These are phyloP conservation scores for Choloepus didactylus DNA, from an alignment of 2,797 vertebrate species.

Conservation along the genomic window DNA sequence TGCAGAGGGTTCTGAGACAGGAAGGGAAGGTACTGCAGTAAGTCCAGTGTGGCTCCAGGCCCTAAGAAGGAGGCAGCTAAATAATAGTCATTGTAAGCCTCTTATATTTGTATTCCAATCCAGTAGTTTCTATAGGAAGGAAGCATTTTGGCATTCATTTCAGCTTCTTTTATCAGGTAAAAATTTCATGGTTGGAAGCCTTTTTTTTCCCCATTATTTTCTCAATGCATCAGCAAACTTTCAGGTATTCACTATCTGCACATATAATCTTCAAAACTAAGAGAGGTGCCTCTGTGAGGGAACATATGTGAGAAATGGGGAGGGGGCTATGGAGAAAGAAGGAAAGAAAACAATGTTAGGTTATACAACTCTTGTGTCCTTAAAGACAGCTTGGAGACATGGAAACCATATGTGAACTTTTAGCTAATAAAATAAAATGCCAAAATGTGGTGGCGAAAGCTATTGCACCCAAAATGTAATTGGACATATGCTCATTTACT, in stretches of 20 bases:
- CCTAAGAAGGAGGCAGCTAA: not conserved
- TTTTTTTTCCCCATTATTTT: conserved; percentile 75
- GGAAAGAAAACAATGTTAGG: conserved; percentile 86
- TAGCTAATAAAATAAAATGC: conserved; percentile 90
- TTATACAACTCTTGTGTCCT: conserved; percentile 87
- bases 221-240: conserved; percentile 83
- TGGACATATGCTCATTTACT: conserved; percentile 90
- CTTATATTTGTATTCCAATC: conserved; percentile 1
- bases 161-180: conserved; percentile 77
- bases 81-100: not conserved
- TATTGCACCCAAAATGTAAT: conserved; percentile 90
- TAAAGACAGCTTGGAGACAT: conserved; percentile 89
- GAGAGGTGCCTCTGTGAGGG: conserved; percentile 69
- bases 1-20: conserved; percentile 49
- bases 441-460: conserved; percentile 88
- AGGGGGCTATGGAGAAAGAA: conserved; percentile 54
- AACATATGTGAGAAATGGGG: conserved; percentile 84
- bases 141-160: conserved; percentile 73
- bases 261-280: conserved; percentile 58
- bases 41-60: not conserved
- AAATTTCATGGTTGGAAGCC: conserved; percentile 79
- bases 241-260: conserved; percentile 83
- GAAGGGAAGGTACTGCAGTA: not conserved
- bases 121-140: conserved; percentile 68
- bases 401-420: conserved; percentile 91